phyloP scores from a whole-genome alignment of 1,140 invertebrate genomes.

The Druon quercuslanigerum region DNA sequence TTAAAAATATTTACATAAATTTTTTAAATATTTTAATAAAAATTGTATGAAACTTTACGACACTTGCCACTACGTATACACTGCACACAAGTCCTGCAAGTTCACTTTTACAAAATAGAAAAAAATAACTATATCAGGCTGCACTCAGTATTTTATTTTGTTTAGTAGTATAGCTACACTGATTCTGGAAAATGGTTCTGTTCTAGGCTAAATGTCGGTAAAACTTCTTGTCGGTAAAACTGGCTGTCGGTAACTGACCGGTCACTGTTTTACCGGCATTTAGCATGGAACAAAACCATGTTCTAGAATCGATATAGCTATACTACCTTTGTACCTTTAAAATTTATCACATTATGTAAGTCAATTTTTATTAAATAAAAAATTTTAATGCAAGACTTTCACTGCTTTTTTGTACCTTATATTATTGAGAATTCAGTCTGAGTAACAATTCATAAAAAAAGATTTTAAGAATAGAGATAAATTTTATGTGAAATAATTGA shows the following conservation, averaged over 20 bases:
- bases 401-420: neutral
- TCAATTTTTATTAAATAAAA: neutral
- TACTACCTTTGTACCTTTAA: no score
- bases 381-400: neutral
- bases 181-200: no score
- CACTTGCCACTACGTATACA: neutral
- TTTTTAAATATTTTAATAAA: conserved; percentile 9
- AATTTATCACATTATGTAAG: neutral
- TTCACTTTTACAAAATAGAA: neutral
- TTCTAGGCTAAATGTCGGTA: no score
- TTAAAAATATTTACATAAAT: conserved; percentile 33
- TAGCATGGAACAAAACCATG: no score
- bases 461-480: neutral
- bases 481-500: neutral
- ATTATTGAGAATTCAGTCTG: conserved; percentile 20
- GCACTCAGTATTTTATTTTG: neutral
- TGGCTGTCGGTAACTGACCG: no score
- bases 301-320: no score
- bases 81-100: neutral
- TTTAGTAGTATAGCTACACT: neutral
- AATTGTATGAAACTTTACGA: conserved; percentile 5
- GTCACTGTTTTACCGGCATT: no score
- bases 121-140: conserved; percentile 4
- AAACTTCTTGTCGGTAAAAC: no score
- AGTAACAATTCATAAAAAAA: neutral